A percentile compares a stretch with the other conserved stretches of the same genome.
Conservation (phyloP, 2,797 vertebrate genomes). For the Clarias platycephalus region DNA sequence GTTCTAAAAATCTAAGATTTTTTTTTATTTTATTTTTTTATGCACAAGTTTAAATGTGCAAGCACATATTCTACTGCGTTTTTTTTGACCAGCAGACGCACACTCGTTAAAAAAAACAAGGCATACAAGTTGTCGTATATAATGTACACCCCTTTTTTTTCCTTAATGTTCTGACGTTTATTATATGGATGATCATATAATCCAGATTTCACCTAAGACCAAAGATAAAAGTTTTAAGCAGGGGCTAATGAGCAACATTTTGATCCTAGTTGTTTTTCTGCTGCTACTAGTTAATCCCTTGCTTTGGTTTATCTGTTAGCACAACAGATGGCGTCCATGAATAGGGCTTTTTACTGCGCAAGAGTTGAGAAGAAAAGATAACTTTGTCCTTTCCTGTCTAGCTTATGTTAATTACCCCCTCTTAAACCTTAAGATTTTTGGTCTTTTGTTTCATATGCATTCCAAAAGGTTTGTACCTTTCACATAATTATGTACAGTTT, state of each 20-base stretch:
- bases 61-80: conserved; percentile 80
- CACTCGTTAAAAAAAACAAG: not conserved
- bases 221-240: conserved; percentile 85
- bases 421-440: conserved; percentile 81
- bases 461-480: conserved; percentile 79
- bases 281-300: conserved; percentile 74
- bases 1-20: not conserved
- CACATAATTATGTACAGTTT: conserved; percentile 70
- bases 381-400: conserved; percentile 61
- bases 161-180: conserved; percentile 70
- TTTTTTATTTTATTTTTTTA: conserved; percentile 8
- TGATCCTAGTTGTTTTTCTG: conserved; percentile 72
- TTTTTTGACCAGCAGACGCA: conserved; percentile 74
- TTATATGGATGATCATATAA: conserved; percentile 75
- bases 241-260: conserved; percentile 77
- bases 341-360: conserved; percentile 65
- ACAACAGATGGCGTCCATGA: conserved; percentile 73
- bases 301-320: conserved; percentile 73
- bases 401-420: conserved; percentile 80
- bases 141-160: conserved; percentile 56
- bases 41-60: conserved; percentile 57
- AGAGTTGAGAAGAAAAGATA: conserved; percentile 60
- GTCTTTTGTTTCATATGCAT: conserved; percentile 81
- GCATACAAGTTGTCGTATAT: conserved; percentile 32
- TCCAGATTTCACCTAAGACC: conserved; percentile 81